Percentiles rank a stretch among this genome's conserved stretches.
phyloP scores from a whole-genome alignment of 2,113 vertebrate genomes.

The Mionectes macconnelli region DNA sequence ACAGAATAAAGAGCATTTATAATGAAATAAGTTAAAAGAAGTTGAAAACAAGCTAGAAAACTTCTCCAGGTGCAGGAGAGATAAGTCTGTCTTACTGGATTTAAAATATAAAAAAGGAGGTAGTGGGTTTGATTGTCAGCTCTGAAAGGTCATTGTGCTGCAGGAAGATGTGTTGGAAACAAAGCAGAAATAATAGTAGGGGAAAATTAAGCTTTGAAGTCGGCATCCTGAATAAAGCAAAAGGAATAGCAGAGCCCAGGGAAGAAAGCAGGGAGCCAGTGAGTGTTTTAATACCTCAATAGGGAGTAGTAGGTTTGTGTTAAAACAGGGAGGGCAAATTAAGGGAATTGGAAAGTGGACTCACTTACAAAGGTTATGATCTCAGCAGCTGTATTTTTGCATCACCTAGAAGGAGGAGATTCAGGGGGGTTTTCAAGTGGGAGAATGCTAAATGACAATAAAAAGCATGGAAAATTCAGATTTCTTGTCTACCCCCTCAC shows the following conservation, averaged over 20 bases:
- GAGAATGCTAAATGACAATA: background rate
- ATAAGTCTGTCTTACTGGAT: background rate
- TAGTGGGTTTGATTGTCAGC: background rate
- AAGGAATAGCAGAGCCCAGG: background rate
- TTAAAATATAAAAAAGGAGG: background rate
- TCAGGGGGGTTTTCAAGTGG: background rate
- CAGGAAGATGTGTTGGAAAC: background rate
- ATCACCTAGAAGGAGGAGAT: background rate
- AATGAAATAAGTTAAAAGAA: background rate
- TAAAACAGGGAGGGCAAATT: background rate
- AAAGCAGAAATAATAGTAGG: background rate
- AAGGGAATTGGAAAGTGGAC: background rate
- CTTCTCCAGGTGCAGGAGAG: background rate
- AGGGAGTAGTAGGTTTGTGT: background rate
- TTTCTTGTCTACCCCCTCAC: background rate
- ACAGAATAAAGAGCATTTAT: conserved; percentile 1
- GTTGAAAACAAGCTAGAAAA: background rate
- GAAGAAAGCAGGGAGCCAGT: background rate
- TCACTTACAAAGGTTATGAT: background rate
- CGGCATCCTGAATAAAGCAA: background rate
- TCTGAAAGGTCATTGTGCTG: background rate
- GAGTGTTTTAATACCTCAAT: background rate
- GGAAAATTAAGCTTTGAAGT: background rate
- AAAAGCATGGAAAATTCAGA: background rate
- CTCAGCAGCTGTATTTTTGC: background rate